Evolutionary conservation across 2,113 vertebrate genomes (phyloP).

Genomic region (Arenaria interpres): DNA sequence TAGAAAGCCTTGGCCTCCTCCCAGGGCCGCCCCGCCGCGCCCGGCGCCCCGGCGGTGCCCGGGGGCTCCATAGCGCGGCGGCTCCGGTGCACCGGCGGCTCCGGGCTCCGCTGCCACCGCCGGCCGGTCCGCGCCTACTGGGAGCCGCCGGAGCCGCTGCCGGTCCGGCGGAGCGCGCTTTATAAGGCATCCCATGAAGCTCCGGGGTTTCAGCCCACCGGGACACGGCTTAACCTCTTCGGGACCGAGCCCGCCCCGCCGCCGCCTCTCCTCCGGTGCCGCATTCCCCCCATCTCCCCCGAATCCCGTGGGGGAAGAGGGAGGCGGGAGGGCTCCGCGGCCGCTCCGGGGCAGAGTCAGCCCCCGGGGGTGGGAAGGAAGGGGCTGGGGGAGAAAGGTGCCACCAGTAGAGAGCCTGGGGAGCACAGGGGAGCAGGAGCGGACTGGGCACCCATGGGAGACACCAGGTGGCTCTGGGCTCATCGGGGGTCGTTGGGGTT

Average conservation of each 20-base stretch:
- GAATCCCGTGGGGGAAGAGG: background rate
- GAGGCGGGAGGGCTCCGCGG: background rate
- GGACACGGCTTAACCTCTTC: conserved; percentile 57
- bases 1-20: conserved; percentile 76
- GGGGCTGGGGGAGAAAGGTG: background rate
- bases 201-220: conserved; percentile 32
- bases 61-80: conserved; percentile 12
- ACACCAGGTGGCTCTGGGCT: accelerated
- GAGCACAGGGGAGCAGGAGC: background rate
- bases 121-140: background rate
- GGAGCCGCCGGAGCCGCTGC: background rate
- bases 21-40: conserved; percentile 20
- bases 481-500: background rate
- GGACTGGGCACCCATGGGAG: background rate
- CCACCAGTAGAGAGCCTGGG: background rate
- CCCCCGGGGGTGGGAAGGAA: background rate
- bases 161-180: conserved; percentile 4
- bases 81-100: background rate
- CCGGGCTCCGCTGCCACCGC: background rate
- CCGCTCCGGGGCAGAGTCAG: background rate
- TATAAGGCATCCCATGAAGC: conserved; percentile 65
- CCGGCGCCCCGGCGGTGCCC: background rate
- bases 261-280: background rate
- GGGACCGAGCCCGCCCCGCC: background rate
- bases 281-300: too few species aligned